Percentiles rank a stretch among this genome's conserved stretches.
Evolutionary conservation across 1,140 invertebrate species (phyloP).

Genomic region (Acromyrmex charruanus): DNA sequence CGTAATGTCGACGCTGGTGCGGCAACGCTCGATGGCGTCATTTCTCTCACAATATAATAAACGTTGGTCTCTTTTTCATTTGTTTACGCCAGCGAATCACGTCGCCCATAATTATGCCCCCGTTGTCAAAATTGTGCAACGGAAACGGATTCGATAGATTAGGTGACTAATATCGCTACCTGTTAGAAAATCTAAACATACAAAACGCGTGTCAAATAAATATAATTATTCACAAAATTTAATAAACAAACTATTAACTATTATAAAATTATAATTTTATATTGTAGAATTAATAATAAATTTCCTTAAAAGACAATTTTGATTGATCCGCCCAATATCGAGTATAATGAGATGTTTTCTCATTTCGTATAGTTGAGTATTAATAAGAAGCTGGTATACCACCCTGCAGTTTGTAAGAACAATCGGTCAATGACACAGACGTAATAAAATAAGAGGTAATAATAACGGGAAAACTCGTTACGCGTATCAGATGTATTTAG

Average conservation of each 20-base stretch:
- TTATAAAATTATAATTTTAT: no score
- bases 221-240: no score
- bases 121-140: conserved; percentile 21
- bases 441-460: conserved; percentile 9
- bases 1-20: conserved; percentile 21
- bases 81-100: conserved; percentile 22
- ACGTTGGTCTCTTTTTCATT: conserved; percentile 11
- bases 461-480: conserved; percentile 60
- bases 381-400: conserved; percentile 17
- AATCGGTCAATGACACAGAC: conserved; percentile 44
- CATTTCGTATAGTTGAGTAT: background rate
- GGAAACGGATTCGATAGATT: background rate
- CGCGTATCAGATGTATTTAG: conserved; percentile 44
- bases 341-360: background rate
- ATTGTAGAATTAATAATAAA: no score
- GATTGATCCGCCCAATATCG: background rate
- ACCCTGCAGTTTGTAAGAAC: conserved; percentile 22
- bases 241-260: no score
- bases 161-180: background rate
- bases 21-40: conserved; percentile 34
- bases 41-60: conserved; percentile 8
- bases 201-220: background rate
- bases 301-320: background rate
- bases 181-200: background rate
- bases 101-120: background rate